Evolutionary conservation across 1,140 invertebrate genomes (phyloP), one percentile per base, ranked within the genome.

Genomic region (Melipona quadrifasciata): DNA sequence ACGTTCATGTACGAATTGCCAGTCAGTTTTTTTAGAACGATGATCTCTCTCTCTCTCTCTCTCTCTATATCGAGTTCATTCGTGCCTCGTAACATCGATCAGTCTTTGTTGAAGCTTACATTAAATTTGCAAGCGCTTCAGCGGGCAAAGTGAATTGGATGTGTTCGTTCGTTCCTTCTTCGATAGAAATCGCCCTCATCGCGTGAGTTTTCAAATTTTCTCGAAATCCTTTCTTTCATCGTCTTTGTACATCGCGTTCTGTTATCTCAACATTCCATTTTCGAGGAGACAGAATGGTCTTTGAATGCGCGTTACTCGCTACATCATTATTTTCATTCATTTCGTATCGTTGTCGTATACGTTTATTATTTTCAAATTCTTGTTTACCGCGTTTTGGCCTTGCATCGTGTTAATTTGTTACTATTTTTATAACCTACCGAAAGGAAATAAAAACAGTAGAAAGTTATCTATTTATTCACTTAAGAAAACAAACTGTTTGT

Each of bases 111-210:
- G 80, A 71, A 71, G 80, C 77, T 57, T 68, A 61, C 81, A 78
- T 89, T 84, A 84, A 89, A 81, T 82, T 80, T 71, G 67, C 84
- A 86, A 75, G 64, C 70, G 58, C 31, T 64, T 77, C 80, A 76
- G 64, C 57, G 77, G 78, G 73, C 68, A 82, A 89, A 86, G 80
- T 75, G 86, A 89, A 89, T 89, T 82, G 75, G 75, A 75, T 65
- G 71, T 70, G 82, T 65, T 31, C 47, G 57, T 87, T 77, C 47
- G n/a, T 75, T n/a, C 70, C 12, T 53, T 31, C 61, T 27, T 55
- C 8, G 55, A 27, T 39, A n/a, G 17, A 19, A 8, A 17, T 5
- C 31, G 12, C 61, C 17, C 78, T n/a, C n/a, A n/a, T n/a, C n/a
- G 11, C 2, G 55, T 6, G 78, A 75, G 67, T 85, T 81, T 75